Evolutionary conservation across 2,888 invertebrate genomes (phyloP), one percentile per base, ranked within the genome.

Genomic region (Luperina nickerlii): DNA sequence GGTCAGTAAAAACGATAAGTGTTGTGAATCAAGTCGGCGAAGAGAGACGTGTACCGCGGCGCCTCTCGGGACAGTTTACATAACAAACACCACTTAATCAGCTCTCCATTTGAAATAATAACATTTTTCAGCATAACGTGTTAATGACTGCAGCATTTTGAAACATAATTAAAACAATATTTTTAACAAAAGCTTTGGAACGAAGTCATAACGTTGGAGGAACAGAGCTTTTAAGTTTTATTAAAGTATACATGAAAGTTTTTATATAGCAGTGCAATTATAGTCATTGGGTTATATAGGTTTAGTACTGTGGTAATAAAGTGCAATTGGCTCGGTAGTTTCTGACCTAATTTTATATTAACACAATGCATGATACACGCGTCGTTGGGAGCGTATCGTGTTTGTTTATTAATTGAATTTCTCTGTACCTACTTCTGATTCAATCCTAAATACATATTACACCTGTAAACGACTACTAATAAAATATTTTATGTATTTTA

Each of bases 311-410:
- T 38, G 57, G 78, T 57, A 87, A 85, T 87, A 78, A 80, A 80
- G 69, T 87, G 85, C 82, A 88, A 87, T 85, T 88, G 88, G 82
- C 78, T 82, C 81, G 76, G 85, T 85, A 74, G 86, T 81, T 86
- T 72, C 73, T 88, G 88, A 88, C 88, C 88, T 85, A 85, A 83
- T 87, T 88, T 88, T 83, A 79, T 83, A 79, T 83, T 68, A 83
- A 80, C 83, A 73, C 85, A 80, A 45, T 82, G 79, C 85, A 85
- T 66, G 85, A 79, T 79, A 82, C 85, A 70, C 76, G 79, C 76
- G 69, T 27, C 62, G 68, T 69, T n/a, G 72, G n/a, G 57, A 68
- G 32, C 65, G 74, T 63, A 60, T 66, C 62, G 69, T 54, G 83
- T 80, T 63, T 76, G 71, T 82, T 74, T 79, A 76, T 75, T 83